These are phyloP conservation scores for Chaetops frenatus DNA, from an alignment of 2,113 vertebrate species.

Conservation along the genomic window DNA sequence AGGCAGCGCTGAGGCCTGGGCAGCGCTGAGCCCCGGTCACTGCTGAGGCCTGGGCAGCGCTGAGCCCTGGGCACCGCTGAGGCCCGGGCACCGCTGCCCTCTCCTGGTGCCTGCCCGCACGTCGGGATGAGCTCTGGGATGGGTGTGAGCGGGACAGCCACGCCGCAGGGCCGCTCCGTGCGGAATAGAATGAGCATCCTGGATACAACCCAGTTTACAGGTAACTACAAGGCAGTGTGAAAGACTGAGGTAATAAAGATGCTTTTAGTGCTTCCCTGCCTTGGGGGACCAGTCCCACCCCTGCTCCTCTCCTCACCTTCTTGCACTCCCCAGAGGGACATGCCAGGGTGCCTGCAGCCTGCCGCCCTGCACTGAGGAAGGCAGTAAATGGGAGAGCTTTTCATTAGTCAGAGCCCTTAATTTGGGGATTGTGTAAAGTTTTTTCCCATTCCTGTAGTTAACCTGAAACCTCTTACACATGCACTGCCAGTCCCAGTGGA, in stretches of 20 bases:
- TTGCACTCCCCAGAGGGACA: background rate
- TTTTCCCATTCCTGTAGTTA: background rate
- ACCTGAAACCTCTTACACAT: background rate
- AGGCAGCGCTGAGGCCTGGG: too few species aligned
- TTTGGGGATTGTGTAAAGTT: background rate
- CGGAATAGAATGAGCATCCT: fast-evolving
- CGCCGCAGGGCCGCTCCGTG: fast-evolving
- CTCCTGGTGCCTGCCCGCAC: background rate
- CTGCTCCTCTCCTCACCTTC: fast-evolving
- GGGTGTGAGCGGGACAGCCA: fast-evolving
- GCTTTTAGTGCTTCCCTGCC: background rate
- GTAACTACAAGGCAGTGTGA: fast-evolving
- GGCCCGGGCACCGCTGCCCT: conserved; percentile 21
- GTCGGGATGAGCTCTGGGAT: fast-evolving
- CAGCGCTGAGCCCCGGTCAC: background rate
- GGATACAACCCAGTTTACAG: background rate
- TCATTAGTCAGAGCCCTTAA: background rate
- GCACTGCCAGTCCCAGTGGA: background rate
- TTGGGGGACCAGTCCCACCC: background rate
- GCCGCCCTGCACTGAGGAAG: background rate
- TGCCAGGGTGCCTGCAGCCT: background rate
- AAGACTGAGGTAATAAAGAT: background rate
- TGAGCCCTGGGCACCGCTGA: background rate
- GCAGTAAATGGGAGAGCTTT: background rate
- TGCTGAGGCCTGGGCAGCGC: background rate